Base-by-base conservation (phyloP, 2,113 vertebrate species). In the Excalfactoria chinensis region DNA sequence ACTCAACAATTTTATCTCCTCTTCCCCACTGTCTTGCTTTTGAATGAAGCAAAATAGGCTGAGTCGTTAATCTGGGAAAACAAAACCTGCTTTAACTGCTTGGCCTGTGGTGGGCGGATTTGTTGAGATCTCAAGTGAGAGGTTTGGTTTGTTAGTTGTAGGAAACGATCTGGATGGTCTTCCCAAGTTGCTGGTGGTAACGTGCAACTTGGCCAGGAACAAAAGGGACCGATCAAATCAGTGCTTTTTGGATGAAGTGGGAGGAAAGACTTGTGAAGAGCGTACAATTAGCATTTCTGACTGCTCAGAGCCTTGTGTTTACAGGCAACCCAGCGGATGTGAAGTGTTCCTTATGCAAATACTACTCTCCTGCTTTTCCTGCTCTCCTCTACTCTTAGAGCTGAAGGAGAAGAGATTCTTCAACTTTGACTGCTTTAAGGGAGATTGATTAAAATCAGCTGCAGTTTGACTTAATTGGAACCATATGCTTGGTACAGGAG, bases 371-470 rank as follows among this genome's bases (percentile, higher is more conserved):
- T 90, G 70, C 75, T 86, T 94, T 97, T 95, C 95, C 94, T 96
- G 79, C 91, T 95, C 93, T 94, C 87, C 69, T 85, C 76, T 85
- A 41, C 89, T 86, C 79, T 94, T 94, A 4, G 55, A 95, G 81
- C 93, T 87, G 94, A 91, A 95, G 95, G 90, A 93, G 95, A 71
- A 95, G 90, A 95, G 91, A 93, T 90, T 89, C 97, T 97, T 96
- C 93, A 93, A 94, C 96, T 97, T 94, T 76, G 95, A 89, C 97
- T 84, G 94, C 96, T 98, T 97, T 95, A 96, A 95, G 96, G 95
- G 97, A 97, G 97, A 97, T 95, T 97, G 97, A 97, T 98, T 97
- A 97, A 97, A 97, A 95, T 97, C 98, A 97, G 97, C 97, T 97
- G 97, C 96, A 79, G 96, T 96, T 93, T 88, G 94, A 83, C 96